phyloP scores from a whole-genome alignment of 2,888 invertebrate genomes.

The Drosophila kuntzei region DNA sequence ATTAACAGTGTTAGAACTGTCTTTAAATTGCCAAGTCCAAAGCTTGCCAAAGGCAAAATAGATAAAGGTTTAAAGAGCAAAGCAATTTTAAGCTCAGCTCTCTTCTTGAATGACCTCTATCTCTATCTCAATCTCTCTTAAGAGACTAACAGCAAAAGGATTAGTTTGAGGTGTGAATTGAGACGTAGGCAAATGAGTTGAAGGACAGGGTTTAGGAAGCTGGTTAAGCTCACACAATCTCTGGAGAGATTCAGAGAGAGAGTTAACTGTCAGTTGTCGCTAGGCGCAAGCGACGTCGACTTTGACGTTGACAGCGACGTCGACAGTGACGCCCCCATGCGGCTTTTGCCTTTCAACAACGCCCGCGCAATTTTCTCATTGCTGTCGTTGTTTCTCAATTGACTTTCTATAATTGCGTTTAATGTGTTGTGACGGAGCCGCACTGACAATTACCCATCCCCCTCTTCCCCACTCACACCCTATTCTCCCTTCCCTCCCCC shows the following conservation, averaged over 20 bases:
- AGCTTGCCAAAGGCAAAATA: slow-evolving; percentile 45
- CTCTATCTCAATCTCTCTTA: neutral
- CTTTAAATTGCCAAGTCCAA: slow-evolving; percentile 41
- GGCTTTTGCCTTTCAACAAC: slow-evolving; percentile 59
- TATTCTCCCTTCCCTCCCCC: too few relatives aligned
- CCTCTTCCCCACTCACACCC: neutral
- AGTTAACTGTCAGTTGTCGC: slow-evolving; percentile 15
- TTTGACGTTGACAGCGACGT: slow-evolving; percentile 11
- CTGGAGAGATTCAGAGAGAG: slow-evolving; percentile 4
- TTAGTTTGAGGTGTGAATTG: slow-evolving; percentile 41
- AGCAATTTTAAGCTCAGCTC: slow-evolving; percentile 10
- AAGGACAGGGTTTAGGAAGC: neutral
- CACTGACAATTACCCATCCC: slow-evolving; percentile 50
- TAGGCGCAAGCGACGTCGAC: slow-evolving; percentile 15
- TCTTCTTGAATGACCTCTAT: neutral
- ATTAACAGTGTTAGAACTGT: slow-evolving; percentile 19
- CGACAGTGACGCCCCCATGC: slow-evolving; percentile 16
- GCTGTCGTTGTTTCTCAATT: slow-evolving; percentile 60
- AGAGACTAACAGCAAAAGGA: slow-evolving; percentile 46
- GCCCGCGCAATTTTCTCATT: slow-evolving; percentile 66
- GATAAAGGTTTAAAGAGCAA: slow-evolving; percentile 32
- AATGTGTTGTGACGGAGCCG: slow-evolving; percentile 78
- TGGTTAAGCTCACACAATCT: slow-evolving; percentile 28
- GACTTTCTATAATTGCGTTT: slow-evolving; percentile 82
- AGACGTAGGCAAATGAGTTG: slow-evolving; percentile 38